Evolutionary conservation across 92 coral and sea anemone species (phyloP).

Genomic region (Phenganax stokvisi): DNA sequence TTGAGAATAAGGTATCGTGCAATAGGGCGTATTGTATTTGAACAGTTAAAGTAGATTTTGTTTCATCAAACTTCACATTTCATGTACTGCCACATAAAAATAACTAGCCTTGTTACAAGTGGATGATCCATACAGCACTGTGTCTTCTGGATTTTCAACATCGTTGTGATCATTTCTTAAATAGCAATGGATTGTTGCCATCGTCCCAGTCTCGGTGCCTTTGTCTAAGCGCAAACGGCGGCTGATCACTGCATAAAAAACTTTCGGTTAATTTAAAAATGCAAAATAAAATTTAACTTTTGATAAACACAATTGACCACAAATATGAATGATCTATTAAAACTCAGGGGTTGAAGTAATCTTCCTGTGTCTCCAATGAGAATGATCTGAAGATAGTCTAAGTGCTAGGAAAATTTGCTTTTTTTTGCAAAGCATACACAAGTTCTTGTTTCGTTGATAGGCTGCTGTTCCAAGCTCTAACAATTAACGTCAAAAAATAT

Average conservation of each 20-base stretch:
- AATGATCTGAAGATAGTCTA: neutral
- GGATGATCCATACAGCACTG: conserved; percentile 32
- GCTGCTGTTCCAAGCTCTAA: too few relatives aligned
- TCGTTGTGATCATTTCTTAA: conserved; percentile 19
- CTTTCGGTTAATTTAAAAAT: neutral
- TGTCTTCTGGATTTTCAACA: conserved; percentile 18
- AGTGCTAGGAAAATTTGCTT: neutral
- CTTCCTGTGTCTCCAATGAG: too few relatives aligned
- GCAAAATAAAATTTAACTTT: neutral
- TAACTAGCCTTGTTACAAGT: conserved; percentile 28
- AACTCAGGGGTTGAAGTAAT: too few relatives aligned
- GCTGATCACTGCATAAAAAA: conserved; percentile 11
- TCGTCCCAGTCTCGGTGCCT: conserved; percentile 30
- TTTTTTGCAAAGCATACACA: neutral
- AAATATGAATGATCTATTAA: too few relatives aligned
- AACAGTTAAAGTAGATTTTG: neutral
- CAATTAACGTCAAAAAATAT: neutral
- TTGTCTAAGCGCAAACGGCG: conserved; percentile 31
- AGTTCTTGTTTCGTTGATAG: too few relatives aligned
- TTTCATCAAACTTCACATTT: neutral
- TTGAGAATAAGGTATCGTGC: neutral
- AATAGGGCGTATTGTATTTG: neutral
- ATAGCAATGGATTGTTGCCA: conserved; percentile 35
- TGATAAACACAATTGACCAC: too few relatives aligned
- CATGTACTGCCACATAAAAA: neutral